Evolutionary conservation across 2,797 vertebrate genomes (phyloP).

Genomic region (Bradypodion ventrale): DNA sequence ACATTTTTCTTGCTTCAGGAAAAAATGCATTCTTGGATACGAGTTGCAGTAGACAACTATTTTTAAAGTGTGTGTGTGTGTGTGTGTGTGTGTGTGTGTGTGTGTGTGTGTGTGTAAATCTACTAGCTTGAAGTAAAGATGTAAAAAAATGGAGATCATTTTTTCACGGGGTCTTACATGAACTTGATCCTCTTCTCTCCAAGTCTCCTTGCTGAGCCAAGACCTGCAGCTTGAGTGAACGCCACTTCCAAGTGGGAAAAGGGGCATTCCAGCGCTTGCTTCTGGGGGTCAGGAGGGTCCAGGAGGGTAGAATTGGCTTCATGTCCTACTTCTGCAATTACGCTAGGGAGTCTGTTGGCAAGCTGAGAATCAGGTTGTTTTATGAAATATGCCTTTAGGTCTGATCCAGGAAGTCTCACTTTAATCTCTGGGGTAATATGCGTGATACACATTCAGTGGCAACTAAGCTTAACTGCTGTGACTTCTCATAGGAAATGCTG

Average conservation of each 20-base stretch:
- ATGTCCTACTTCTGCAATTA: neutral
- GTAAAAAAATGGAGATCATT: no score
- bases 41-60: no score
- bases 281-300: neutral
- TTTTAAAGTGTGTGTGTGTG: no score
- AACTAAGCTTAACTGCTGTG: neutral
- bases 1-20: no score
- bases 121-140: no score
- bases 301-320: neutral
- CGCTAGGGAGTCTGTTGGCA: neutral
- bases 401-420: neutral
- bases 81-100: no score
- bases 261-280: neutral
- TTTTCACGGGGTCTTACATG: no score
- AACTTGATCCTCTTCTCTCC: no score
- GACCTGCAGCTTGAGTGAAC: no score
- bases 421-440: neutral
- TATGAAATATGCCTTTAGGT: neutral
- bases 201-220: no score
- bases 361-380: neutral
- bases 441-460: neutral
- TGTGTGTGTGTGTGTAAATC: no score
- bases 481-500: slow-evolving; percentile 19
- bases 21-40: no score
- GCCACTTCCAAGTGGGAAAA: neutral